Evolutionary conservation across 2,888 invertebrate genomes (phyloP), one percentile per base, ranked within the genome.

Genomic region (Glyphotaelius pellucidus): DNA sequence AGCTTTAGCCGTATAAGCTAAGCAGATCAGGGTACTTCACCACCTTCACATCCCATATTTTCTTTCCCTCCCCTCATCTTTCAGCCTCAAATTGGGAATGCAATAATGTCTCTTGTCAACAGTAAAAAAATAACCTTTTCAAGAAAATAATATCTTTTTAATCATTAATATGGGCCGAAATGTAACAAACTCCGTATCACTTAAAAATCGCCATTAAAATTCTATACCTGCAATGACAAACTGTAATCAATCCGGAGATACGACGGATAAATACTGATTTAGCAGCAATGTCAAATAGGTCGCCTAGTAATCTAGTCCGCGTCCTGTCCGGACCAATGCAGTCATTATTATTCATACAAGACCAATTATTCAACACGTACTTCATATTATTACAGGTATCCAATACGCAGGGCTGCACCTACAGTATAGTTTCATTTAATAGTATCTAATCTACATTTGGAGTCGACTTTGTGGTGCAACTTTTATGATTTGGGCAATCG

Each of bases 281-380:
- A 19, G 11, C 35, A 32, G 25, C 83, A 83, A 83, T 35, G 83
- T 83, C 83, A 83, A 83, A 83, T 32, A 35, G 38, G 83, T 83
- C 83, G 83, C 11, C 25, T 2, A 25, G 38, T 7, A 83, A 83
- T 83, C 83, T 38, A 32, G 83, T 83, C 31, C 83, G 35, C 83
- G 35, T 83, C 83, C 83, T 35, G 83, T 83, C 9, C 83, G 35
- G 35, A 19, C 83, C 67, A 67, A 32, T 25, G 35, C 35, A 35
- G 19, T 83, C 15, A 83, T 83, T 35, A 83, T 83, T 35, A 83
- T 83, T 83, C 83, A 14, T 83, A 83, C 15, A 25, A 83, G 38
- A 35, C 32, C 38, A 83, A 83, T 32, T 83, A 83, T 32, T 83
- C 83, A 25, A 38, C 35, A 83, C 25, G 19, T 15, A 35, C 25